phyloP scores from a whole-genome alignment of 2,888 invertebrate genomes.

The Tetrapedia diversipes region DNA sequence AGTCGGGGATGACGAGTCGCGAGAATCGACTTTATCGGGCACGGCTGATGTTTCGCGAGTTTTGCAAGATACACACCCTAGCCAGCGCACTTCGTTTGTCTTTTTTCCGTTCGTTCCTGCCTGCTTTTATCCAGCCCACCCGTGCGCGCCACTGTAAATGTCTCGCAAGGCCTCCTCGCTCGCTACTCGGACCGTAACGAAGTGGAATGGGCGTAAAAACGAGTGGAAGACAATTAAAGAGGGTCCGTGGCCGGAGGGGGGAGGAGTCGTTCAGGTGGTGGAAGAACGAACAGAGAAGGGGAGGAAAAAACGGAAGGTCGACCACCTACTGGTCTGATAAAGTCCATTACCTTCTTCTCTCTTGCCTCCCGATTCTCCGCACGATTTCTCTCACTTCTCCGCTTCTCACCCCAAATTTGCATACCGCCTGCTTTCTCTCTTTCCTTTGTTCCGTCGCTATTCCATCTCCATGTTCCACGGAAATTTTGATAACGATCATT shows the following conservation, averaged over 20 bases:
- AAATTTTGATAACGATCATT: constrained; percentile 51
- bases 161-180: constrained; percentile 66
- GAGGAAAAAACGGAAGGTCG: constrained; percentile 71
- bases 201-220: constrained; percentile 77
- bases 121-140: constrained; percentile 66
- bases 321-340: constrained; percentile 73
- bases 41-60: constrained; percentile 12
- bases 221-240: constrained; percentile 76
- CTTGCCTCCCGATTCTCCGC: constrained; percentile 56
- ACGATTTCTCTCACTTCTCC: constrained; percentile 50
- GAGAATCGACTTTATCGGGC: constrained; percentile 26
- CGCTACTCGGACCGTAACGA: constrained; percentile 72
- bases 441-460: neutral
- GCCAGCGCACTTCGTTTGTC: constrained; percentile 8
- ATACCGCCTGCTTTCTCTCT: constrained; percentile 21
- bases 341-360: constrained; percentile 73
- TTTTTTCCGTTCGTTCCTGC: constrained; percentile 27
- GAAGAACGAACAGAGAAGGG: constrained; percentile 26
- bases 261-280: constrained; percentile 23
- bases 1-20: constrained; percentile 19
- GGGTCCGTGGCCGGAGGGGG: constrained; percentile 39
- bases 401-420: constrained; percentile 37
- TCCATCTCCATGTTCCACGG: constrained; percentile 6
- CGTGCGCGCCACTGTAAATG: constrained; percentile 68
- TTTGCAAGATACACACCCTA: constrained; percentile 27